These are phyloP conservation scores for Drosophila yakuba DNA, from an alignment of 1,140 invertebrate genomes.

Conservation along the genomic window DNA sequence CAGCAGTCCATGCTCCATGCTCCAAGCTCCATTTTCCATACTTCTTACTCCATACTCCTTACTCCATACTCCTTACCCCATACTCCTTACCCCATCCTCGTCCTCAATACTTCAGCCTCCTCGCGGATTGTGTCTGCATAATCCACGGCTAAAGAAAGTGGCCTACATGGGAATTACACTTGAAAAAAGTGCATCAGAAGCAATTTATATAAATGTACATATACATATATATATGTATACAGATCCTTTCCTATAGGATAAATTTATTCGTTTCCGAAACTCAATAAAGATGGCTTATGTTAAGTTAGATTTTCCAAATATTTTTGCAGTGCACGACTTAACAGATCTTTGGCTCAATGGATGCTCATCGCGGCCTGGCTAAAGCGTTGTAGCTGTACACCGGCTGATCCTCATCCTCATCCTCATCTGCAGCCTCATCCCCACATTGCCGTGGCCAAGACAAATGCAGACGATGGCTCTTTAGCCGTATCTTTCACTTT, in stretches of 20 bases:
- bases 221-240: too few species aligned
- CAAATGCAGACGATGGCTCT: conserved; percentile 75
- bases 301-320: too few species aligned
- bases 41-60: too few species aligned
- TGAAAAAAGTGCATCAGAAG: not conserved
- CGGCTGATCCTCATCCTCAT: conserved; percentile 50
- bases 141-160: conserved; percentile 76
- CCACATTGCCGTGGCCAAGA: conserved; percentile 64
- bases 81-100: not conserved
- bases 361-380: conserved; percentile 29
- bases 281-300: too few species aligned
- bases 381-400: conserved; percentile 27
- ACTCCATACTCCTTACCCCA: not conserved
- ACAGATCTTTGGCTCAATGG: conserved; percentile 44
- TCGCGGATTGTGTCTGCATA: conserved; percentile 58
- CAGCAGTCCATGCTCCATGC: not conserved
- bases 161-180: conserved; percentile 52
- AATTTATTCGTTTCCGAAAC: too few species aligned
- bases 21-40: too few species aligned
- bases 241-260: too few species aligned
- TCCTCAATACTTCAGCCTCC: conserved; percentile 6
- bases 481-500: conserved; percentile 82
- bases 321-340: conserved; percentile 13
- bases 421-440: conserved; percentile 25
- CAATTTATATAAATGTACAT: too few species aligned